A percentile compares a stretch with the other conserved stretches of the same genome.
Conservation (phyloP, 1,140 invertebrate genomes). For the Diuraphis noxia region DNA sequence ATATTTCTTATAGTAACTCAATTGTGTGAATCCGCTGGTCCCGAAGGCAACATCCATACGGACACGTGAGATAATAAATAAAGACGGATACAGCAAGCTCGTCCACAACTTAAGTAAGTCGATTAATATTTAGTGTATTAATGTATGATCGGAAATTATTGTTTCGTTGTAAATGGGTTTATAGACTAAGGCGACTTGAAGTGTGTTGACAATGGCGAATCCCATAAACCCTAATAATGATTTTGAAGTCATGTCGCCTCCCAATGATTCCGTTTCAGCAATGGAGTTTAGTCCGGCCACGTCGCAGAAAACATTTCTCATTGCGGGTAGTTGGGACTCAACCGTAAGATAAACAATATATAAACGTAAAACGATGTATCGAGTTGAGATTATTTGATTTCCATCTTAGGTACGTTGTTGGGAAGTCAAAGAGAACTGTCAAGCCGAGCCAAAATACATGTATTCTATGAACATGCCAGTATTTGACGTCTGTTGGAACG, state of each 20-base stretch:
- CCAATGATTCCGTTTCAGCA: slow-evolving; percentile 94
- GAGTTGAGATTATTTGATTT: no score
- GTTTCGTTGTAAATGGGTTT: neutral
- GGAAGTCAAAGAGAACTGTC: slow-evolving; percentile 92
- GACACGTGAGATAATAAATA: no score
- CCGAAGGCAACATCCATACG: no score
- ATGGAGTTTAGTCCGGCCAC: slow-evolving; percentile 89
- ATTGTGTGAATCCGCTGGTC: no score
- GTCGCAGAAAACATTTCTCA: slow-evolving; percentile 85
- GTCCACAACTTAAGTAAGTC: no score
- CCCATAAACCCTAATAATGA: slow-evolving; percentile 69
- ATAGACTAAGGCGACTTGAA: neutral
- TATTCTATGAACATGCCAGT: slow-evolving; percentile 93
- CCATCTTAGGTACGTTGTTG: slow-evolving; percentile 71
- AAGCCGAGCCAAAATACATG: slow-evolving; percentile 95
- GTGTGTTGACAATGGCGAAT: slow-evolving; percentile 36
- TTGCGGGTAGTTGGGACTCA: slow-evolving; percentile 97
- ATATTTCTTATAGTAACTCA: no score
- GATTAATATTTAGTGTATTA: no score
- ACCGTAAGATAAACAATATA: slow-evolving; percentile 68
- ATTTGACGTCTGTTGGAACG: slow-evolving; percentile 93
- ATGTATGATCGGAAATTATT: neutral
- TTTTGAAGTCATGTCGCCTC: slow-evolving; percentile 88
- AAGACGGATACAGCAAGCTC: no score
- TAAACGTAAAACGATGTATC: no score